Base-by-base conservation (phyloP, 2,888 invertebrate genomes). In the Limnephilus auricula region DNA sequence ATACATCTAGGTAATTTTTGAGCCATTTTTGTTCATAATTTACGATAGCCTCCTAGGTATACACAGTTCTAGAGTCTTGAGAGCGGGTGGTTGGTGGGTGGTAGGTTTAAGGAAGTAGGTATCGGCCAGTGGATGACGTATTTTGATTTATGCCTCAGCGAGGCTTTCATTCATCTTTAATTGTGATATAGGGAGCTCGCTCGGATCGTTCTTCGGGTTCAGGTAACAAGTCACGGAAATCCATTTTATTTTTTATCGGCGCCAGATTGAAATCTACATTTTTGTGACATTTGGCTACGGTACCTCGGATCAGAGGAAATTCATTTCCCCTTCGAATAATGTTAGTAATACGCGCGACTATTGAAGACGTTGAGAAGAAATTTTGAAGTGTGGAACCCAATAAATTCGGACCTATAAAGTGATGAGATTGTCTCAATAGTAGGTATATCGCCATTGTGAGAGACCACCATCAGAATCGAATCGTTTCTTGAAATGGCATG, bases 141-240 rank as follows among this genome's bases (percentile, higher is more conserved):
- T 85, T 85, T 85, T 85, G 85, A 85, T 85, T 85, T 85, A 85
- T 85, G 85, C 85, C 40, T 85, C 85, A 40, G 85, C 85, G n/a
- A 85, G 40, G 85, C 85, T 85, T 85, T 85, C 30, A 85, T 85
- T 85, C 85, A 37, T 45, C n/a, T 45, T 37, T 85, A 40, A 40
- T 25, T 85, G 85, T 82, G 82, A 82, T 37, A 30, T 85, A 37
- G 85, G 37, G 85, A 85, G 30, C 37, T 40, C 85, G 37, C 85
- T 34, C 13, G 34, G 82, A 37, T 25, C 82, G 37, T 82, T 82
- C 82, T 82, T 82, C 82, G 34, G 65, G n/a, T 65, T 65, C 65
- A 65, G 37, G 82, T 82, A 82, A 82, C 82, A 82, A 82, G 82
- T 82, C 82, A 34, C 85, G 45, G 85, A 85, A 40, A 45, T 82